Conservation (phyloP, 2,113 vertebrate genomes). For the Anthoscopus minutus region DNA sequence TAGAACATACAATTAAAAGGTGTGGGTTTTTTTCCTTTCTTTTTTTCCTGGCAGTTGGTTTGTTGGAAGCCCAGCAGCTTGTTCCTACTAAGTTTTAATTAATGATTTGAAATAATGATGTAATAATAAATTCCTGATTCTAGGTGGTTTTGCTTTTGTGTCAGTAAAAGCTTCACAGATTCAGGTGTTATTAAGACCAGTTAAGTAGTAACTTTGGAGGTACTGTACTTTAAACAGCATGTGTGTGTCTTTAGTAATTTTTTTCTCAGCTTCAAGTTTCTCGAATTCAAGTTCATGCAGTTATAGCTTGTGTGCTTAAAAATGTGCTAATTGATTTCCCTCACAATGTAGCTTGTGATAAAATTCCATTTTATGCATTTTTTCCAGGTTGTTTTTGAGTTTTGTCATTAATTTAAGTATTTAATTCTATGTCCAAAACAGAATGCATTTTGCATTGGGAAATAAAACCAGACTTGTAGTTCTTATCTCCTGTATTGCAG, state of each 20-base stretch:
- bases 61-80: not conserved
- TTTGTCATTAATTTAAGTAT: not conserved
- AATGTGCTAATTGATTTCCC: not conserved
- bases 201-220: not conserved
- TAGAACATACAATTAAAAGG: not conserved
- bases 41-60: not conserved
- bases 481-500: not conserved
- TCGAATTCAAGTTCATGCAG: not conserved
- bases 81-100: not conserved
- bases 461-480: not conserved
- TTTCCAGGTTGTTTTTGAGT: not conserved
- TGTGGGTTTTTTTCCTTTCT: no score
- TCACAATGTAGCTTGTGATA: not conserved
- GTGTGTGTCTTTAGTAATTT: not conserved
- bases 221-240: not conserved
- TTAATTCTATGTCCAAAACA: not conserved
- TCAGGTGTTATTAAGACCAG: not conserved
- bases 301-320: not conserved
- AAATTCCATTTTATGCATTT: not conserved
- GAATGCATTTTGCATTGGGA: not conserved
- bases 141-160: not conserved
- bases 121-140: not conserved
- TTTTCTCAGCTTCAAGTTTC: not conserved
- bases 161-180: not conserved
- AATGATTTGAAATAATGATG: not conserved